phyloP scores from a whole-genome alignment of 2,113 vertebrate genomes.

The Rattus norvegicus region GRCr8 NC_086026.1:37938001-37938500 shows the following conservation, averaged over 20 bases:
- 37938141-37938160: conserved; percentile 65
- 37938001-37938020: not conserved
- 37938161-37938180: conserved; percentile 50
- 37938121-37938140: conserved; percentile 52
- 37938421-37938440: not conserved
- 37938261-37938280: conserved; percentile 44
- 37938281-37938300: not conserved
- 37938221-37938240: conserved; percentile 32
- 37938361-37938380: not conserved
- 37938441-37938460: too few species aligned
- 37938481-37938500: too few species aligned
- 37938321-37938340: not conserved
- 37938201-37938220: conserved; percentile 31
- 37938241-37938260: conserved; percentile 26
- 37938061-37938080: conserved; percentile 53
- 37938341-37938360: not conserved
- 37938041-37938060: conserved; percentile 18
- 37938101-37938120: not conserved
- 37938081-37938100: conserved; percentile 24
- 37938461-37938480: too few species aligned
- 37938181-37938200: conserved; percentile 60
- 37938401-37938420: conserved; percentile 36
- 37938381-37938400: not conserved
- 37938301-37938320: not conserved
- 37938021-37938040: not conserved